Percentiles rank a stretch among this genome's conserved stretches.
Conservation (phyloP, 2,113 vertebrate genomes). For the Felis chaus region DNA sequence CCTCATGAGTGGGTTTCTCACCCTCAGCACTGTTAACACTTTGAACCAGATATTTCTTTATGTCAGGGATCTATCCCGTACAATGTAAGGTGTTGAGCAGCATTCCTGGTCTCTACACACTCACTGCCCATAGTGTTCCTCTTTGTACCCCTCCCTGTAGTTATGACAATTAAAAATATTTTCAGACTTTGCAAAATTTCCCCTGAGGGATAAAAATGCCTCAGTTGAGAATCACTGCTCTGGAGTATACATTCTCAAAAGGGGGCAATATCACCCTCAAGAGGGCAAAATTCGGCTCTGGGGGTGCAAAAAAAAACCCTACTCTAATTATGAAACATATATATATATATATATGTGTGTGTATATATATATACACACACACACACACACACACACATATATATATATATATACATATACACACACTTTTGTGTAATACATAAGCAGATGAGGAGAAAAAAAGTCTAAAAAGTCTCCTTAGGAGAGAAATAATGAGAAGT, state of each 20-base stretch:
- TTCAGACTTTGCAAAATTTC: not conserved
- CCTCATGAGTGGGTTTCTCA: not conserved
- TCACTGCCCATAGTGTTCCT: no score
- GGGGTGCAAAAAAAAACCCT: not conserved
- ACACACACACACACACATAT: not conserved
- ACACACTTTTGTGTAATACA: not conserved
- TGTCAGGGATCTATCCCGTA: accelerated
- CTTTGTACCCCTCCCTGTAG: not conserved
- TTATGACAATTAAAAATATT: not conserved
- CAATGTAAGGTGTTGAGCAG: not conserved
- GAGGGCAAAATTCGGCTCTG: not conserved
- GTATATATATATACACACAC: not conserved
- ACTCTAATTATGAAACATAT: not conserved
- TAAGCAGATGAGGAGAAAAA: not conserved
- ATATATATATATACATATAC: accelerated
- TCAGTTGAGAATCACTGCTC: not conserved
- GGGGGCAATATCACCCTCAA: not conserved
- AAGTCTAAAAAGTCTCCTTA: not conserved
- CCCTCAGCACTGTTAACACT: accelerated
- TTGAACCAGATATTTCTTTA: not conserved
- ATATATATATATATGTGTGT: not conserved
- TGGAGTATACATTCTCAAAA: not conserved
- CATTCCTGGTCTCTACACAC: not conserved
- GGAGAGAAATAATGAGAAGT: not conserved
- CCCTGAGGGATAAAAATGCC: not conserved